Base-by-base conservation (phyloP, 1,140 invertebrate genomes). In the Drosophila mauritiana region DNA sequence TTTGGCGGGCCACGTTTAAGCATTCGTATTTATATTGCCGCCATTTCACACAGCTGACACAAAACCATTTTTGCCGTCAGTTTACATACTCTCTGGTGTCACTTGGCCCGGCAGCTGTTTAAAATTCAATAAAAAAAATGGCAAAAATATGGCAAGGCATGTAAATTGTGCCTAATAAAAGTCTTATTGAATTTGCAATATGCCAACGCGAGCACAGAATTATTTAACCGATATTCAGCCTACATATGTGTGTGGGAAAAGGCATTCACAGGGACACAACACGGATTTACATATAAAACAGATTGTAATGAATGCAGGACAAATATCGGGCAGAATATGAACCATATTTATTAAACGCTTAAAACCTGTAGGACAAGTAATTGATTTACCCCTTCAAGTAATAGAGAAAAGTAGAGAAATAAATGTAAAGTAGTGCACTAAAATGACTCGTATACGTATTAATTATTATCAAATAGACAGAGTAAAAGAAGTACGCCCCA, bases 101-200 rank as follows among this genome's bases (percentile, higher is more conserved):
- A 90, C 73, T 78, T 67, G 58, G 61, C 53, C 55, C 61, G 73
- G 67, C 84, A 89, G 84, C 80, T 88, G 84, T 76, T 88, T 89
- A 89, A 88, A 88, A 88, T 88, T 88, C 84, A 84, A 88, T 88
- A 88, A 84, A 84, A 84, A 83, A 80, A 52, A 62, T 31, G 49
- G 55, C 51, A 46, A 59, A 55, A 54, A 56, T 63, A 78, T 73
- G 72, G 69, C 59, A 56, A 56, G 67, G 80, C 80, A 78, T 89
- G 84, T 76, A 89, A 90, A 88, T 88, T 73, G 84, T 54, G 77
- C 68, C 85, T 80, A 88, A 88, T 88, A 88, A 88, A 88, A 88
- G 68, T 75, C 73, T 70, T 80, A 69, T 80, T 88, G 68, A 68
- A 86, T 73, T 79, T 62, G 55, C 82, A 78, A 65, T 70, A 75